These are phyloP conservation scores for Ophioderma brevispina DNA, from an alignment of 35 echinoderm and acorn worm species.

Conservation along the genomic window DNA sequence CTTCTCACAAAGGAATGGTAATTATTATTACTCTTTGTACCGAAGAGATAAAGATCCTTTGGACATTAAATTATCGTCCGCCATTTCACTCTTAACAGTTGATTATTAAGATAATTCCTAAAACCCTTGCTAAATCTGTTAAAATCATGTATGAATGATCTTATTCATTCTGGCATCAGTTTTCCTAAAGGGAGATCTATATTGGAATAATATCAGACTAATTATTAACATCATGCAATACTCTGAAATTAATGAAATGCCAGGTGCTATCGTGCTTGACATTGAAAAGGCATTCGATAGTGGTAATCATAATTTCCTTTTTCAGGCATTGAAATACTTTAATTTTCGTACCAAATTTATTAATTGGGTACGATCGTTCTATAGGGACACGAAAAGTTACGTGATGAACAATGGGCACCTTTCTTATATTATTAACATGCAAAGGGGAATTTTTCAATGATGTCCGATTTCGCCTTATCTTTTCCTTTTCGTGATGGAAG, in stretches of 20 bases:
- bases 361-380: not conserved
- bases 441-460: constrained; percentile 33
- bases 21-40: too few relatives aligned
- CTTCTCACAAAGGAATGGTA: too few relatives aligned
- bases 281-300: too few relatives aligned
- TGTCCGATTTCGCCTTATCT: constrained; percentile 17
- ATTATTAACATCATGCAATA: not conserved
- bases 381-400: not conserved
- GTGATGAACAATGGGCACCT: constrained; percentile 34
- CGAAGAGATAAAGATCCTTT: constrained; percentile 37
- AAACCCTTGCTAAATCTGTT: constrained; percentile 17
- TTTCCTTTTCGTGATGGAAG: constrained; percentile 13
- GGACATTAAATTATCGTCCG: constrained; percentile 32
- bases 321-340: constrained; percentile 6
- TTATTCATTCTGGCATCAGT: constrained; percentile 10
- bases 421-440: not conserved
- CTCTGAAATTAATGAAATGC: not conserved
- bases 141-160: not conserved
- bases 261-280: too few relatives aligned
- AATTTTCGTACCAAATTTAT: constrained; percentile 39
- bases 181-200: not conserved
- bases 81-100: constrained; percentile 22
- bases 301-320: too few relatives aligned
- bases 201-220: not conserved
- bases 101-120: constrained; percentile 19